Conservation (phyloP, 1,140 invertebrate genomes). For the Drosophila punjabiensis region DNA sequence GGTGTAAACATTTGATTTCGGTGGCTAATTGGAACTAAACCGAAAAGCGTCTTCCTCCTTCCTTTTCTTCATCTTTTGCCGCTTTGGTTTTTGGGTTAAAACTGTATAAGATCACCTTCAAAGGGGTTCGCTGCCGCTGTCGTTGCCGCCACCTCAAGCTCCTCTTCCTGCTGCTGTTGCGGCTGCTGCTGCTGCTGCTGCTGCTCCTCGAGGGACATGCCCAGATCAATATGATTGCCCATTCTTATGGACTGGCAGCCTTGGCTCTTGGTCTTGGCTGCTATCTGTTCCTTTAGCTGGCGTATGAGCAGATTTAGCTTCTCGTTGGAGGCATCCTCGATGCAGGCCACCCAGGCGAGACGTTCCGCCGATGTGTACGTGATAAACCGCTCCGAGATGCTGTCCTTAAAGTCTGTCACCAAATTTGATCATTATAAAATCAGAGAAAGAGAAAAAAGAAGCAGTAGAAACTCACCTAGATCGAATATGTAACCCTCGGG, state of each 20-base stretch:
- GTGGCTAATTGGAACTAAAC: conserved; percentile 23
- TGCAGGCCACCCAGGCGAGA: conserved; percentile 93
- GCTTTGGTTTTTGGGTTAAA: conserved; percentile 57
- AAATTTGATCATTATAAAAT: neutral
- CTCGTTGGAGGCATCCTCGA: conserved; percentile 94
- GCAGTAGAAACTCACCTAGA: conserved; percentile 87
- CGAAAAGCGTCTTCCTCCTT: conserved; percentile 21
- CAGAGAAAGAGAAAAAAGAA: rapidly evolving
- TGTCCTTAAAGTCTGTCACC: conserved; percentile 92
- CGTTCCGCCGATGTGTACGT: conserved; percentile 93
- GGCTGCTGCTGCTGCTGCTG: conserved; percentile 14
- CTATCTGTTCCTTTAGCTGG: conserved; percentile 88
- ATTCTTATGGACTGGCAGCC: conserved; percentile 24
- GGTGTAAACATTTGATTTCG: conserved; percentile 6
- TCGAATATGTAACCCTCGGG: conserved; percentile 87
- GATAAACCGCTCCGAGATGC: conserved; percentile 91
- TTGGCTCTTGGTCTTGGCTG: conserved; percentile 67
- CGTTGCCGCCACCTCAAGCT: conserved; percentile 1
- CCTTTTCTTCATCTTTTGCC: neutral
- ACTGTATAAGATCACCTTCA: conserved; percentile 87
- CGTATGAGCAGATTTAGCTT: conserved; percentile 92
- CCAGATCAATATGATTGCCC: conserved; percentile 79
- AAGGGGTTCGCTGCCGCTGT: conserved; percentile 53
- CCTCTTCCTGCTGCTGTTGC: conserved; percentile 23
- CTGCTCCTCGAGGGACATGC: conserved; percentile 36